Evolutionary conservation across 2,888 invertebrate species (phyloP).

Genomic region (Hesperia comma): DNA sequence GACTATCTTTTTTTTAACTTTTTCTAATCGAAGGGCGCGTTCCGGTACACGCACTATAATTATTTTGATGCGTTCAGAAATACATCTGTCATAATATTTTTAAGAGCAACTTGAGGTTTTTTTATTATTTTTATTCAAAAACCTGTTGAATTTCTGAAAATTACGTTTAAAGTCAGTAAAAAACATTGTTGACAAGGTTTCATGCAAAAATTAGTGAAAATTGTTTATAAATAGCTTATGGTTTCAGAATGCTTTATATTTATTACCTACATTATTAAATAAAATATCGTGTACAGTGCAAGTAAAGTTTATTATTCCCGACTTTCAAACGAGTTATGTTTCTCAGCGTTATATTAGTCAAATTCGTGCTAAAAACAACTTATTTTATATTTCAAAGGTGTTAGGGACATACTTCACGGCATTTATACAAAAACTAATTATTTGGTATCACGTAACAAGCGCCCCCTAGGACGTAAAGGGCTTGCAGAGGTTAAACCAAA

Average conservation of each 20-base stretch:
- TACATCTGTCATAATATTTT: constrained; percentile 73
- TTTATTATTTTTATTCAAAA: constrained; percentile 16
- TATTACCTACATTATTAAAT: too few relatives aligned
- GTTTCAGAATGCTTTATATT: too few relatives aligned
- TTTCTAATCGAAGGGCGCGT: constrained; percentile 56
- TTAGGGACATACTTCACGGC: constrained; percentile 35
- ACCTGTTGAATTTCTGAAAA: too few relatives aligned
- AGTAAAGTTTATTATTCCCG: background rate
- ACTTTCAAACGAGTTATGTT: constrained; percentile 1
- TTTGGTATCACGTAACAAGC: constrained; percentile 29
- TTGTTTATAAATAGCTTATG: too few relatives aligned
- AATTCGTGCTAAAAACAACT: constrained; percentile 33
- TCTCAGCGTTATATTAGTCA: constrained; percentile 14
- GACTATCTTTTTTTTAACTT: constrained; percentile 49
- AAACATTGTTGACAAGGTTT: too few relatives aligned
- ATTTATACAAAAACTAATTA: constrained; percentile 33
- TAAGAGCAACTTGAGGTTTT: constrained; percentile 41
- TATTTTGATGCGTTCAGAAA: constrained; percentile 65
- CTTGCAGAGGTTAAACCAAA: constrained; percentile 22
- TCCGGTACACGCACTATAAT: constrained; percentile 60
- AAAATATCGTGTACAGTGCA: background rate
- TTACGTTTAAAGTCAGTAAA: too few relatives aligned
- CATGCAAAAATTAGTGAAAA: too few relatives aligned
- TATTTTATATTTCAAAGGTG: constrained; percentile 35
- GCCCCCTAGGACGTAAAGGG: constrained; percentile 20